Percentiles rank a stretch among this genome's conserved stretches.
These are phyloP conservation scores for Recurvirostra avosetta DNA, from an alignment of 2,113 vertebrate species.

Conservation along the genomic window DNA sequence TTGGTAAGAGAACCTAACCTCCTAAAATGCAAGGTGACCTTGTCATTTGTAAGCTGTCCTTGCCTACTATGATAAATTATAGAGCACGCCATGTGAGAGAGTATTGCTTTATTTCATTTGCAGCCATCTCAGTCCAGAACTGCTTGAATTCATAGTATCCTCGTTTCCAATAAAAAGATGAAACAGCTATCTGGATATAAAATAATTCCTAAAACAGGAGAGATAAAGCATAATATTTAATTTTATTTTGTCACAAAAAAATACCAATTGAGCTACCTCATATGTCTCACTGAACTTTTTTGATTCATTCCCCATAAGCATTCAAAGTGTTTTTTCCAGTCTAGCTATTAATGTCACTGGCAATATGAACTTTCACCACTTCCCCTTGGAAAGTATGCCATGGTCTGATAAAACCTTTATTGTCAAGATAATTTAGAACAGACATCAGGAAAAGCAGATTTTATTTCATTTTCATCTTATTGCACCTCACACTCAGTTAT, in stretches of 20 bases:
- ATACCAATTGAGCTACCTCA: not conserved
- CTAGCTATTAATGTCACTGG: not conserved
- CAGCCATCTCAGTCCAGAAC: not conserved
- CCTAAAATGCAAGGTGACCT: not conserved
- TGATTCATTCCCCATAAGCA: not conserved
- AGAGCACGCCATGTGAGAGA: not conserved
- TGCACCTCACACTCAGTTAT: not conserved
- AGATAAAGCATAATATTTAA: not conserved
- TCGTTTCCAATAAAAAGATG: not conserved
- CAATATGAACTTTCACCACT: not conserved
- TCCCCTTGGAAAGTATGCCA: not conserved
- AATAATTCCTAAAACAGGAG: not conserved
- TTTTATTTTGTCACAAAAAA: constrained; percentile 5
- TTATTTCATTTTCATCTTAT: not conserved
- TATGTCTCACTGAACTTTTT: not conserved
- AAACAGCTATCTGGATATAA: not conserved
- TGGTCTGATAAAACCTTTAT: constrained; percentile 7
- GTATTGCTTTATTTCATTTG: not conserved
- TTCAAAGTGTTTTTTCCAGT: not conserved
- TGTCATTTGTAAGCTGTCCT: not conserved
- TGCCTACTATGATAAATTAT: not conserved
- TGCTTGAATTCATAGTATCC: not conserved
- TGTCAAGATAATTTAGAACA: not conserved
- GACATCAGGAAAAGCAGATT: not conserved
- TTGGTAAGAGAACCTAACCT: not conserved